A percentile compares a stretch with the other conserved stretches of the same genome.
Conservation (phyloP, 2,797 vertebrate species). For the Leptoclinus maculatus region DNA sequence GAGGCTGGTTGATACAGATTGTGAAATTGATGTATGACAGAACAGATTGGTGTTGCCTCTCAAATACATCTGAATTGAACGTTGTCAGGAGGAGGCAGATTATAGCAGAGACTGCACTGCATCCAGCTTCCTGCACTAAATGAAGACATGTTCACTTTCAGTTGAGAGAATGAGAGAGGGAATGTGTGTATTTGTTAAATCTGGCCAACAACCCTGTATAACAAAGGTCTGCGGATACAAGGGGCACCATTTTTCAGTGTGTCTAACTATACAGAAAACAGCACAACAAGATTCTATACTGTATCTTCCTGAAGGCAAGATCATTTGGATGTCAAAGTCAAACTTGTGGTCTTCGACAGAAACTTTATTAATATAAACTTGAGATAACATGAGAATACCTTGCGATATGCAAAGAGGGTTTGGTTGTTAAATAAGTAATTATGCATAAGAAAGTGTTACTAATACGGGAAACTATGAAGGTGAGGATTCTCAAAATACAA, state of each 20-base stretch:
- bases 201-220: not conserved
- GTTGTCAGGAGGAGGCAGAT: conserved; percentile 55
- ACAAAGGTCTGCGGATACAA: conserved; percentile 17
- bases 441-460: not conserved
- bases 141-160: conserved; percentile 42
- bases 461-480: not conserved
- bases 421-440: not conserved
- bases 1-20: conserved; percentile 34
- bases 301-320: not conserved
- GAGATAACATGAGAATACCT: not conserved
- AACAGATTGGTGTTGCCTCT: conserved; percentile 56
- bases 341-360: not conserved
- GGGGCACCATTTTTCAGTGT: not conserved
- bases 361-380: not conserved
- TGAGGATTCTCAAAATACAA: not conserved
- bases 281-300: not conserved
- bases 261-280: conserved; percentile 3
- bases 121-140: conserved; percentile 42
- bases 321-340: not conserved
- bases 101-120: conserved; percentile 35
- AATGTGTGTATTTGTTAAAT: not conserved
- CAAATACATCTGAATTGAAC: conserved; percentile 56
- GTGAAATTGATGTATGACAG: conserved; percentile 64
- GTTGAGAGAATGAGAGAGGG: conserved; percentile 16
- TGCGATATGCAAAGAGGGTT: not conserved